Evolutionary conservation across 1,140 invertebrate genomes (phyloP).

Genomic region (Oryctes rhinoceros): DNA sequence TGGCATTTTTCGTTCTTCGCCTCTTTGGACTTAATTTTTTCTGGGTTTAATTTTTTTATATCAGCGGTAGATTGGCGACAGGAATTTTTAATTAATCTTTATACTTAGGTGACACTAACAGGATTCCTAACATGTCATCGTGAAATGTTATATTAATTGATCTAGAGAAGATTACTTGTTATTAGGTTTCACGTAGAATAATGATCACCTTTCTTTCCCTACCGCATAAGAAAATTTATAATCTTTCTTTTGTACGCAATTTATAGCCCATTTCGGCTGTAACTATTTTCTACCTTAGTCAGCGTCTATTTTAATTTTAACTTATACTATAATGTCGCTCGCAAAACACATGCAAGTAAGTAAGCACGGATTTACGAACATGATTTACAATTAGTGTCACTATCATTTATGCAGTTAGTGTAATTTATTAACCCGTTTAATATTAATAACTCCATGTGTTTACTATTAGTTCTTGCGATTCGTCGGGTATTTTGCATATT

Average conservation of each 20-base stretch:
- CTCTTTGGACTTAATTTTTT: neutral
- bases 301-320: constrained; percentile 9
- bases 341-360: constrained; percentile 20
- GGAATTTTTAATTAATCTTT: too few relatives aligned
- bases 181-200: too few relatives aligned
- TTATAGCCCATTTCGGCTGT: neutral
- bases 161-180: too few relatives aligned
- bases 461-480: neutral
- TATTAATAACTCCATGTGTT: constrained; percentile 33
- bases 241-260: neutral
- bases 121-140: too few relatives aligned
- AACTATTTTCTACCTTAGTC: neutral
- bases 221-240: too few relatives aligned
- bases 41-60: neutral
- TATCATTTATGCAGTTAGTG: constrained; percentile 23
- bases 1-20: constrained; percentile 28
- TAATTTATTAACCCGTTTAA: constrained; percentile 23
- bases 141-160: too few relatives aligned
- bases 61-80: too few relatives aligned
- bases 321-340: neutral
- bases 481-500: constrained; percentile 17
- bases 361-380: constrained; percentile 18
- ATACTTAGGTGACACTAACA: too few relatives aligned
- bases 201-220: too few relatives aligned
- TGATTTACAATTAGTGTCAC: constrained; percentile 28